Evolutionary conservation across 2,113 vertebrate species (phyloP), one percentile per base, ranked within the genome.

Genomic region (Talpa occidentalis): DNA sequence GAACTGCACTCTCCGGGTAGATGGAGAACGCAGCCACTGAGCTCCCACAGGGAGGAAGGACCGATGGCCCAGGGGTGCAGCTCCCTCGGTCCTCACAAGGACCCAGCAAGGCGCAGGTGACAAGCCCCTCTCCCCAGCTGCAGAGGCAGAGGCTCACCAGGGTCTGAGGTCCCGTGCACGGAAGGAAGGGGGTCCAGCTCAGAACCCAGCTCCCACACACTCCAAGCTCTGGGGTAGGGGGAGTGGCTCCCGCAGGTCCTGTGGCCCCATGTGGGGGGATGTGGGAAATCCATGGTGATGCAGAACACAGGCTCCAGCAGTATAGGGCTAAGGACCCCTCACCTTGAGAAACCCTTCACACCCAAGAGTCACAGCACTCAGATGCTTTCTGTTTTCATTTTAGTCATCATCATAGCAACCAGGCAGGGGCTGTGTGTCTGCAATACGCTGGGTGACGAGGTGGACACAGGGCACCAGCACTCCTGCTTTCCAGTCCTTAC

Each of bases 1-100:
- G 1, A 5, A 1, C 0, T 0, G 54, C 40, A 5, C 42, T 47
- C 49, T 62, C 30, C 72, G 15, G 9, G 59, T 10, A 3, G 32
- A 14, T 37, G 22, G 11, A 6, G 35, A 42, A 12, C 0, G 14
- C 15, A 2, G 52, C 17, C 52, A 8, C 12, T 8, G 49, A 52
- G 49, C 12, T 54, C 52, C 52, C 16, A 19, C 4, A 7, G 62
- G 15, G 26, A 66, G 62, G 30, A 15, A 54, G 60, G 30, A 17
- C 19, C 26, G 9, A 21, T 60, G 59, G 5, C 14, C 30, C 9
- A 0, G 44, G 44, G 21, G 2, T 32, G 24, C 22, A 2, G 28
- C 4, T 49, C 35, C 56, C 85, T 82, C 40, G 6, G 22, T 72
- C 52, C 30, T 56, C 37, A 21, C 11, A 5, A 37, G 35, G 44